Evolutionary conservation across 2,113 vertebrate genomes (phyloP).

Genomic region (Candoia aspera): DNA sequence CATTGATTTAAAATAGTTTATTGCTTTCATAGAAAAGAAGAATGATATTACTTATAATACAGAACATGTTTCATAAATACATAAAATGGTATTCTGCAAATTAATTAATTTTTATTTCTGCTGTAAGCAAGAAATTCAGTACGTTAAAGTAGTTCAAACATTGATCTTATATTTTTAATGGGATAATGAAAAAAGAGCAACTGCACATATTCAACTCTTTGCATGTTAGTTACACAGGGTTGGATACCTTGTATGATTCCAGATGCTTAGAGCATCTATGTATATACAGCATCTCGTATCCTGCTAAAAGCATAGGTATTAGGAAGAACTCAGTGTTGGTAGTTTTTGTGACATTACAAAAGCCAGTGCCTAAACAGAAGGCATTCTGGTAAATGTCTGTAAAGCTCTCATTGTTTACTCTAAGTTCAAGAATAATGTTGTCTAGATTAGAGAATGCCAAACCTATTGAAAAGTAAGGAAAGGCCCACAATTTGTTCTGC

Average conservation of each 20-base stretch:
- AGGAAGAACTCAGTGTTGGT: too few species aligned
- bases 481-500: neutral
- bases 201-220: neutral
- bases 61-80: neutral
- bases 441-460: neutral
- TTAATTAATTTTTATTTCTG: neutral
- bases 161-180: neutral
- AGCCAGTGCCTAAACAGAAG: neutral
- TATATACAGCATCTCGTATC: neutral
- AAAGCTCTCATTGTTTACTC: neutral
- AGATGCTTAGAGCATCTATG: neutral
- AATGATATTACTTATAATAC: neutral
- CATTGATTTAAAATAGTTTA: neutral
- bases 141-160: neutral
- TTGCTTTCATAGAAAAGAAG: neutral
- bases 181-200: neutral
- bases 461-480: neutral
- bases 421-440: neutral
- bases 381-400: neutral
- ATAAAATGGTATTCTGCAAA: neutral
- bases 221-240: neutral
- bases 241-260: neutral
- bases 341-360: too few species aligned
- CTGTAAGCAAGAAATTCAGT: neutral
- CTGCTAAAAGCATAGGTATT: neutral